Percentiles rank a stretch among this genome's conserved stretches.
These are phyloP conservation scores for Sminthurinus signatus DNA, from an alignment of 1,140 invertebrate genomes.

Conservation along the genomic window DNA sequence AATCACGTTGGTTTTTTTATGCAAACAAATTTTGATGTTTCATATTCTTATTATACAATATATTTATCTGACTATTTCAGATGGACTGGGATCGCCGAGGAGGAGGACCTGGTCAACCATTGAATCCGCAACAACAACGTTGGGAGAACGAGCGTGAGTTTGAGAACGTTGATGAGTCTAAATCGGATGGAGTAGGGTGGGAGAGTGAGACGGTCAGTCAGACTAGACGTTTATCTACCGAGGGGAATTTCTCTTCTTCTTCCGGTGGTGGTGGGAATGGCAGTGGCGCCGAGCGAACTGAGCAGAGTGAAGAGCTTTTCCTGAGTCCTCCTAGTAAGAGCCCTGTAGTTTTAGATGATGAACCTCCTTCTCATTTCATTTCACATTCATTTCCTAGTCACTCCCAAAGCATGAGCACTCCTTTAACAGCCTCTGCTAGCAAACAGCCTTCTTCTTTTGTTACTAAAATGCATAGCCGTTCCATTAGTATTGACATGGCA, in stretches of 20 bases:
- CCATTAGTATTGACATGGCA: conserved; percentile 21
- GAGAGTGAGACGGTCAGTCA: conserved; percentile 19
- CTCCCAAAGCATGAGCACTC: conserved; percentile 39
- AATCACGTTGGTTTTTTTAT: too few species aligned
- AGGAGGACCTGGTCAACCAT: conserved; percentile 31
- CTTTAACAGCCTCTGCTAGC: conserved; percentile 31
- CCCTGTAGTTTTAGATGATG: conserved; percentile 29
- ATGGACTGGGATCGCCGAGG: conserved; percentile 28
- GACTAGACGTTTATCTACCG: conserved; percentile 24
- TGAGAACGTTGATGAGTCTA: conserved; percentile 27
- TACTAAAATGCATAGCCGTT: conserved; percentile 33
- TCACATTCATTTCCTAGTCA: conserved; percentile 36
- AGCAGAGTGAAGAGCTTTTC: conserved; percentile 36
- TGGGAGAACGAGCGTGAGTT: conserved; percentile 42
- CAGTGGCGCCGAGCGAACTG: conserved; percentile 13
- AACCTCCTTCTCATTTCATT: conserved; percentile 14
- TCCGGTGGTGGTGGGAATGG: neutral
- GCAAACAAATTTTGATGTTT: too few species aligned
- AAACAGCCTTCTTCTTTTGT: conserved; percentile 27
- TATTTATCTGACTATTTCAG: too few species aligned
- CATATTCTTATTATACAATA: too few species aligned
- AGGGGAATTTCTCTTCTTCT: conserved; percentile 21
- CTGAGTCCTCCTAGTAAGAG: conserved; percentile 30
- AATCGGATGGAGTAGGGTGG: conserved; percentile 26
- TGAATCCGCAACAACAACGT: conserved; percentile 32